Conservation (phyloP, 2,113 vertebrate genomes). For the Regulus satrapa region DNA sequence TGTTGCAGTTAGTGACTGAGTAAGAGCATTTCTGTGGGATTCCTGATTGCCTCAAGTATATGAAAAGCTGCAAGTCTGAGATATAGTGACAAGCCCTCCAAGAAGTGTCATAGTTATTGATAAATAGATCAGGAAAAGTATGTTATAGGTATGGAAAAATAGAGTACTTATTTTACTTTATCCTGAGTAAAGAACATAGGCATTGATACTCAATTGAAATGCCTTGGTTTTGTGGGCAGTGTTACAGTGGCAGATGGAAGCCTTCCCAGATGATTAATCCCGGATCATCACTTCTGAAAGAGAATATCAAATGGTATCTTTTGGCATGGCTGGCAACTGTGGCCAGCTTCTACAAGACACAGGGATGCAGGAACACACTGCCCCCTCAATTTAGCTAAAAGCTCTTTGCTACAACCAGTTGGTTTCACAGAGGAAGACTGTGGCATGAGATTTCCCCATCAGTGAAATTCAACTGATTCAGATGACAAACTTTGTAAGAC, state of each 20-base stretch:
- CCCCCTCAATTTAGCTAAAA: background rate
- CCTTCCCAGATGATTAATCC: background rate
- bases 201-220: background rate
- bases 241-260: background rate
- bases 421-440: background rate
- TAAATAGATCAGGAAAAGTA: background rate
- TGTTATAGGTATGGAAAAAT: background rate
- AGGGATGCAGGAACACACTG: background rate
- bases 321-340: background rate
- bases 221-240: background rate
- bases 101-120: background rate
- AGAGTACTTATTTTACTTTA: background rate
- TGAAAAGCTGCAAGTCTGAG: background rate
- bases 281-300: background rate
- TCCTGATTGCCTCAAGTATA: background rate
- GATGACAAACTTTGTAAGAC: background rate
- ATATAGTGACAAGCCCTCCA: background rate
- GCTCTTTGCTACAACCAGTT: background rate
- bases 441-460: background rate
- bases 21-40: background rate
- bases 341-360: background rate
- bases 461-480: background rate
- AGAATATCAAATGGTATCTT: background rate
- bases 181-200: background rate
- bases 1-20: background rate